Base-by-base conservation (phyloP, 1,140 invertebrate species). In the Delia radicum region DNA sequence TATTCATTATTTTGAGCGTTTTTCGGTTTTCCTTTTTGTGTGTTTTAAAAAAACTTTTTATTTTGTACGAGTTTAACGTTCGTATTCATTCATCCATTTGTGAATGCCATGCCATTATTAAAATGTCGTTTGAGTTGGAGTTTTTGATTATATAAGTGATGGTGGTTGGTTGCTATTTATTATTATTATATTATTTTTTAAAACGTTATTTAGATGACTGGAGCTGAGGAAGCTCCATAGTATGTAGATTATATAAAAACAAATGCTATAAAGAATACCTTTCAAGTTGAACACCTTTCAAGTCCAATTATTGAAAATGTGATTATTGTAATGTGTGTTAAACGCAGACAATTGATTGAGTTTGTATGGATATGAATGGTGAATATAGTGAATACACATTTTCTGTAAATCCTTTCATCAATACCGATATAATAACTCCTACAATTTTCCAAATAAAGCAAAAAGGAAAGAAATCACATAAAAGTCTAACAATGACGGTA, bases 261-360 rank as follows among this genome's bases (percentile, higher is more conserved):
- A 42, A 42, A 10, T 10, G 10, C 15, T 5, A 3, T 5, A 42
- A 42, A 42, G 10, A 42, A 42, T 65, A 28, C 26, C 26, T 65
- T 65, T 65, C 62, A 65, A 65, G 26, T 65, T 65, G 62, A 65
- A 65, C 62, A 28, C 62, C 62, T 65, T 65, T 65, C 62, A 65
- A 65, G 62, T 65, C 28, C 62, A 28, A 65, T 65, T 65, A 42
- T 42, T 42, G 37, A 42, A 42, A 42, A 42, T 42, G 10, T 42
- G 37, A 42, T 42, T 3, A 42, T 42, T 3, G 10, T 21, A 4
- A 61, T 61, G 48, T 12, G 46, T 48, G n/a, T n/a, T n/a, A n/a
- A n/a, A n/a, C n/a, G n/a, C n/a, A n/a, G n/a, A n/a, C n/a, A n/a
- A n/a, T n/a, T n/a, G n/a, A n/a, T n/a, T n/a, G n/a, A n/a, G n/a